Evolutionary conservation across 2,797 vertebrate genomes (phyloP).

Genomic region (Aeoliscus strigatus): DNA sequence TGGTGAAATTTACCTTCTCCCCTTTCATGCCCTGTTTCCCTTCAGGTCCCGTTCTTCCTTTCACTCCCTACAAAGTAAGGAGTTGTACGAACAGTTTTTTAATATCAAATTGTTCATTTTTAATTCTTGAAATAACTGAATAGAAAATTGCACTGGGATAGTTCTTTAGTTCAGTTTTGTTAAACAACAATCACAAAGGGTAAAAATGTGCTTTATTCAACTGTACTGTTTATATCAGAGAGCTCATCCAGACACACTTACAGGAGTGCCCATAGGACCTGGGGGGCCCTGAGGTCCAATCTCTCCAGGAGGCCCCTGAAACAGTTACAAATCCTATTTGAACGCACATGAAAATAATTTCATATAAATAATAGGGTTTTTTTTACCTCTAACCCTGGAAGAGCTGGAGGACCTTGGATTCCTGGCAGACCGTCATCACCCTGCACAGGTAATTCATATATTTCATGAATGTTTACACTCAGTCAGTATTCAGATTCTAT

Average conservation of each 20-base stretch:
- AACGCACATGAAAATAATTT: neutral
- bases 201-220: too few species aligned
- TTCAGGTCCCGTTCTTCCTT: constrained; percentile 71
- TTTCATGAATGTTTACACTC: neutral
- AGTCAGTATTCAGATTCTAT: too few species aligned
- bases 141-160: too few species aligned
- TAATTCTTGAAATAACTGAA: too few species aligned
- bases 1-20: constrained; percentile 74
- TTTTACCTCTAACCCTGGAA: constrained; percentile 76
- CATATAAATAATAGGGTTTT: neutral
- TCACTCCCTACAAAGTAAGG: constrained; percentile 69
- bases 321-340: constrained; percentile 3
- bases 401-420: constrained; percentile 67
- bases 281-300: constrained; percentile 70
- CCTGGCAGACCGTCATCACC: constrained; percentile 75
- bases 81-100: neutral
- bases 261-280: constrained; percentile 70
- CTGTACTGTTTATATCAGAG: too few species aligned
- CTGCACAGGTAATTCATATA: constrained; percentile 55
- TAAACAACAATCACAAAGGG: too few species aligned
- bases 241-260: constrained; percentile 56
- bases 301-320: constrained; percentile 69
- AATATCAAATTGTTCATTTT: neutral
- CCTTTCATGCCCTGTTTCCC: constrained; percentile 78
- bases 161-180: too few species aligned